Evolutionary conservation across 2,888 invertebrate genomes (phyloP).

Genomic region (Augochlorella aurata): DNA sequence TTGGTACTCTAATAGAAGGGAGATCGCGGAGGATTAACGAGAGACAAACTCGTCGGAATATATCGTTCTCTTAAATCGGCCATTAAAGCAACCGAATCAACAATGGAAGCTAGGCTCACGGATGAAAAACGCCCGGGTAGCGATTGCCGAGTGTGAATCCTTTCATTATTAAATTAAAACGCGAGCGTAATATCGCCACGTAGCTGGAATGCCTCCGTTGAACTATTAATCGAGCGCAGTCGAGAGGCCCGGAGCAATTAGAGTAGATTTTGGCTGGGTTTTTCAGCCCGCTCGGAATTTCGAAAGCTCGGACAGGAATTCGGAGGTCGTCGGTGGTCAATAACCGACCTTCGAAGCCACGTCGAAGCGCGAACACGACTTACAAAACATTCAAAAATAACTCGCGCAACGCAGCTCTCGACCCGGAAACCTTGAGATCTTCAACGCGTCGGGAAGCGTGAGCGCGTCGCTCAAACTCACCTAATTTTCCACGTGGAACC

Average conservation of each 20-base stretch:
- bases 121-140: neutral
- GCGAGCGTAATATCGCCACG: neutral
- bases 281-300: conserved; percentile 15
- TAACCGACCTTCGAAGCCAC: conserved; percentile 68
- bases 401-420: conserved; percentile 51
- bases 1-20: too few species aligned
- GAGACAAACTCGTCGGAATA: neutral
- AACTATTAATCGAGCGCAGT: neutral
- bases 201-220: neutral
- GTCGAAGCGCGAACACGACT: conserved; percentile 40
- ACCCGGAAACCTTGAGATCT: conserved; percentile 69
- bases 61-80: neutral
- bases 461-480: conserved; percentile 7
- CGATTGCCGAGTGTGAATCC: neutral
- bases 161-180: neutral
- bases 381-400: conserved; percentile 71
- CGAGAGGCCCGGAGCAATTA: neutral
- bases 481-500: neutral
- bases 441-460: conserved; percentile 9
- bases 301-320: conserved; percentile 39
- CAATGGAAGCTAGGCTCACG: neutral
- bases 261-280: neutral
- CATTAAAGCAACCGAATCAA: neutral
- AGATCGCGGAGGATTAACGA: too few species aligned
- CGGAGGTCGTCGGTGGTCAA: conserved; percentile 67